Evolutionary conservation across 2,797 vertebrate genomes (phyloP).

Genomic region (Rhinella marina): DNA sequence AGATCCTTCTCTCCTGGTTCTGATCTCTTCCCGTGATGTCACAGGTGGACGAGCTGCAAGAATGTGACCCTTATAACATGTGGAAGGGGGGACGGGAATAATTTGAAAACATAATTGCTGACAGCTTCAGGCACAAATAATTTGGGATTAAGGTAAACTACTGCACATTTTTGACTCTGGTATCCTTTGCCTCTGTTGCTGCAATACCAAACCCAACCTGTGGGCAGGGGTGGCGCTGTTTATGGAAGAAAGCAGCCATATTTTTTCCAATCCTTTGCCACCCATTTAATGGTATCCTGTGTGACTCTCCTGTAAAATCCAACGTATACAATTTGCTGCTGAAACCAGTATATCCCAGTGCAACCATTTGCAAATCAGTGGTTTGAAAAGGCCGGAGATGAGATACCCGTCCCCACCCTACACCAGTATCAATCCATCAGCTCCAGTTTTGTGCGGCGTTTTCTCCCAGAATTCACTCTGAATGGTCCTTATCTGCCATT

Average conservation of each 20-base stretch:
- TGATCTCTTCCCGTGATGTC: neutral
- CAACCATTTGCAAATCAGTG: neutral
- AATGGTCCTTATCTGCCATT: conserved; percentile 16
- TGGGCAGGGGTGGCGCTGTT: neutral
- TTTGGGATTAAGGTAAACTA: conserved; percentile 17
- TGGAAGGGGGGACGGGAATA: too few relatives aligned
- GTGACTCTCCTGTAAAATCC: neutral
- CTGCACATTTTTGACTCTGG: too few relatives aligned
- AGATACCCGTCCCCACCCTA: neutral
- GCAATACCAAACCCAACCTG: neutral
- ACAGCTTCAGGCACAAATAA: conserved; percentile 27
- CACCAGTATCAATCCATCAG: neutral
- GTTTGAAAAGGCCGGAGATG: neutral
- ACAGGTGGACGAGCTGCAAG: conserved; percentile 10
- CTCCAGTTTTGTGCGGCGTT: neutral
- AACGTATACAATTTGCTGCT: neutral
- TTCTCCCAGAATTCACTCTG: conserved; percentile 1
- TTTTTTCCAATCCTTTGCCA: neutral
- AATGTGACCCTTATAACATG: conserved; percentile 2
- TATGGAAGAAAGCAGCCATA: neutral
- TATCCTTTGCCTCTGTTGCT: neutral
- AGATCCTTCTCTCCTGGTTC: too few relatives aligned
- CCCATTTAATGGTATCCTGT: neutral
- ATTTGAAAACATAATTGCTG: conserved; percentile 33
- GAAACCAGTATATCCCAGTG: neutral